phyloP scores from a whole-genome alignment of 92 coral and sea anemone genomes.

The Parazoanthus swiftii region DNA sequence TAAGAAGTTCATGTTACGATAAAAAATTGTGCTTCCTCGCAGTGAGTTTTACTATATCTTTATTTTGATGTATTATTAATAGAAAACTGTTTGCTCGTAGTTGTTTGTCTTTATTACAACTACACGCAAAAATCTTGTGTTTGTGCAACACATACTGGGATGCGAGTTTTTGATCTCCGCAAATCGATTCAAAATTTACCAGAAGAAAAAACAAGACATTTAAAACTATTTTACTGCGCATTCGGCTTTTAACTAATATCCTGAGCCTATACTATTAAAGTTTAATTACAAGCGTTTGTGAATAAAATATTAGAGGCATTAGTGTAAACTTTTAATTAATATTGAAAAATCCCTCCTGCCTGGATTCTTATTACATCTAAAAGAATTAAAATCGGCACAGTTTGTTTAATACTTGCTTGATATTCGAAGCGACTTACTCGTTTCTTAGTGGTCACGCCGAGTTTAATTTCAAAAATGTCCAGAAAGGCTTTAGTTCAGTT shows the following conservation, averaged over 20 bases:
- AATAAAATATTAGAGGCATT: constrained; percentile 42
- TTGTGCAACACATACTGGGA: background rate
- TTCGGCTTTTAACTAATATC: constrained; percentile 41
- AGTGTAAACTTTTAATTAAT: constrained; percentile 45
- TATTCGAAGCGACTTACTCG: background rate
- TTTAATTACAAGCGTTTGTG: constrained; percentile 46
- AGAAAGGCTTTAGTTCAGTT: background rate
- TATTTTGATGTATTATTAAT: constrained; percentile 67
- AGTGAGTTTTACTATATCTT: constrained; percentile 57
- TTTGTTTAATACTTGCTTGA: background rate
- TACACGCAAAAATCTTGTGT: constrained; percentile 11
- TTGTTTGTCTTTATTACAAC: constrained; percentile 50
- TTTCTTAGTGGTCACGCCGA: background rate
- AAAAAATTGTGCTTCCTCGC: constrained; percentile 14
- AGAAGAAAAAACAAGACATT: constrained; percentile 27
- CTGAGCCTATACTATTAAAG: constrained; percentile 35
- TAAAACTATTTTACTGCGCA: constrained; percentile 28
- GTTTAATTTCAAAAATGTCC: background rate
- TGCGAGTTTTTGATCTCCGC: background rate
- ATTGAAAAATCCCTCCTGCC: constrained; percentile 32
- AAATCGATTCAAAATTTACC: constrained; percentile 25
- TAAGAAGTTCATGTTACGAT: background rate
- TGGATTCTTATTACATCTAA: background rate
- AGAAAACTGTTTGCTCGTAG: constrained; percentile 51
- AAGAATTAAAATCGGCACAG: background rate